phyloP scores from a whole-genome alignment of 2,797 vertebrate species.

The Hydrolagus colliei region DNA sequence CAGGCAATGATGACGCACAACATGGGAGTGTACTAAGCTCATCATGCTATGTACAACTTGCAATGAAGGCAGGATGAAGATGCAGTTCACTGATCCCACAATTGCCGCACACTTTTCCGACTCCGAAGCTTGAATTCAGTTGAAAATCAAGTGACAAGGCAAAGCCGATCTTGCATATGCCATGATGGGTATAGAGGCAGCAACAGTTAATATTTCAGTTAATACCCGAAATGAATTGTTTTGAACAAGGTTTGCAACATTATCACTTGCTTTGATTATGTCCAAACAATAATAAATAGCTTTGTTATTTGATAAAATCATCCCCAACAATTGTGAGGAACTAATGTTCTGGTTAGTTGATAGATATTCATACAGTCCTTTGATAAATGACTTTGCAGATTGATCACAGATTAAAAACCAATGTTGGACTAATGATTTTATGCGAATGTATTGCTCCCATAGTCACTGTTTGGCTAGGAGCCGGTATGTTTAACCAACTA shows the following conservation, averaged over 20 bases:
- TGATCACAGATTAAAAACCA: neutral
- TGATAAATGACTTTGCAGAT: conserved; percentile 4
- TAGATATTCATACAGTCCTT: neutral
- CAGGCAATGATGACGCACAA: neutral
- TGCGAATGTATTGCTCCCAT: neutral
- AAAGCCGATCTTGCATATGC: too few species aligned
- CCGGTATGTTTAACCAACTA: too few species aligned
- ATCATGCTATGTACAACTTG: neutral
- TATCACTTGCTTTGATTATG: neutral
- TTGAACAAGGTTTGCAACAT: neutral
- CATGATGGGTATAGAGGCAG: too few species aligned
- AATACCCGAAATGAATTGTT: too few species aligned
- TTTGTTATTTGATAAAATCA: neutral
- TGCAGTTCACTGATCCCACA: neutral
- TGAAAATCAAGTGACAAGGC: too few species aligned
- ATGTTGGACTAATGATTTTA: neutral
- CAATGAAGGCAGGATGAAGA: neutral
- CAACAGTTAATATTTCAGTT: too few species aligned
- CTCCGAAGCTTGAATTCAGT: neutral
- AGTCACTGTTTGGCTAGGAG: neutral
- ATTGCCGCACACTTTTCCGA: neutral
- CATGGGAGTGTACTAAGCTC: too few species aligned
- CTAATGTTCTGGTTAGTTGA: too few species aligned
- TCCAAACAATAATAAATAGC: neutral
- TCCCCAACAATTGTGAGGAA: too few species aligned